Evolutionary conservation across 1,140 invertebrate genomes (phyloP), one percentile per base, ranked within the genome.

Genomic region (Kradibia gibbosae): DNA sequence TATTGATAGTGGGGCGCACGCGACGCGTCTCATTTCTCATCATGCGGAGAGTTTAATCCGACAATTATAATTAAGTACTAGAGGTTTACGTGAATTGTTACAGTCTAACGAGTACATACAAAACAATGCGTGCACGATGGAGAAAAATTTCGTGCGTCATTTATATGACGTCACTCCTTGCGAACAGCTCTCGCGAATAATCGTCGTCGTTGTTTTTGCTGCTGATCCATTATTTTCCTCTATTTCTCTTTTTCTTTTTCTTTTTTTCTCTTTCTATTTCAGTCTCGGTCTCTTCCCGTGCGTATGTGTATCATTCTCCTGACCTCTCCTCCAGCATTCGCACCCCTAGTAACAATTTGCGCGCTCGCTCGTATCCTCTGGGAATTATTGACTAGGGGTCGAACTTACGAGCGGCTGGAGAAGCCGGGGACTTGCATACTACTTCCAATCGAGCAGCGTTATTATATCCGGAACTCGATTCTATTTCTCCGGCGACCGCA

Each of bases 391-490:
- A n/a, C 1, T 17, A 15, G 13, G 60, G 36, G 48, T 67, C 87
- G 80, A 88, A 88, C 87, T 88, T 89, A 89, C 89, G 88, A 88
- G 88, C 88, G 85, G 84, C 28, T 85, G 82, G 5, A 70, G 36
- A n/a, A 70, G 36, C 15, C 34, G 28, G 8, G 36, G 20, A 45
- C 42, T 13, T 8, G 7, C 42, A 45, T 13, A 85, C 86, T 86
- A 89, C 87, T 89, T 90, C 86, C 86, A 85, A 85, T 88, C 88
- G 87, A 88, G 86, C 89, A 83, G 81, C 84, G 85, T 88, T 88
- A 90, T 90, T 90, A 90, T 88, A 88, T 17, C 0, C n/a, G 31
- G 8, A 7, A 10, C 62, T 70, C 62, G n/a, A 85, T 86, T 48
- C 55, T 60, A 55, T 86, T 86, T 31, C 42, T 67, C 0, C 1